Percentiles rank a stretch among this genome's conserved stretches.
Evolutionary conservation across 2,888 invertebrate genomes (phyloP).

Genomic region (Apotomis turbidana): DNA sequence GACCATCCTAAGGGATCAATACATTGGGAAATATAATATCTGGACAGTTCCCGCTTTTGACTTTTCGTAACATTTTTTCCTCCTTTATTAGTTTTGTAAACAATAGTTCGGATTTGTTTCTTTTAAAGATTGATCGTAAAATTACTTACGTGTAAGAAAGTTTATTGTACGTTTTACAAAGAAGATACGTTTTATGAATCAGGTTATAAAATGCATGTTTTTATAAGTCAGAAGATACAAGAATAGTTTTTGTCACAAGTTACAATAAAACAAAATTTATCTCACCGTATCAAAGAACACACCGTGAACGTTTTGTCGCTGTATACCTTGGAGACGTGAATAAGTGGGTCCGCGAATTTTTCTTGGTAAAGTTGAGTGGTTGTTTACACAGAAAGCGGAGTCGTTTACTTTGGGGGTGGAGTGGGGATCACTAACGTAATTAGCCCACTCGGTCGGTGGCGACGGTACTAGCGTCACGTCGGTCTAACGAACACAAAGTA

Average conservation of each 20-base stretch:
- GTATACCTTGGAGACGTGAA: conserved; percentile 73
- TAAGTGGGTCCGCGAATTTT: conserved; percentile 80
- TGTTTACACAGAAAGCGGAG: conserved; percentile 79
- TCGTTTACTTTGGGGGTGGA: conserved; percentile 72
- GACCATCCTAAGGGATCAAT: conserved; percentile 79
- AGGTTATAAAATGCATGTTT: neutral
- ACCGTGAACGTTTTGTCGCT: conserved; percentile 56
- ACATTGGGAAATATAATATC: conserved; percentile 80
- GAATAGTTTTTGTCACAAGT: conserved; percentile 4
- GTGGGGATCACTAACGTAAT: conserved; percentile 75
- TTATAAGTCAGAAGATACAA: neutral
- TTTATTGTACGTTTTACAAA: neutral
- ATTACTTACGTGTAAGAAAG: neutral
- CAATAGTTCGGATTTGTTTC: conserved; percentile 21
- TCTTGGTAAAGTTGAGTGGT: conserved; percentile 75
- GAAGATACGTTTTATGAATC: too few species aligned
- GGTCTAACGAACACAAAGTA: conserved; percentile 43
- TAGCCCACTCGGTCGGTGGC: conserved; percentile 66
- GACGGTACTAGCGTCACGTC: conserved; percentile 60
- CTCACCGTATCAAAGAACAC: conserved; percentile 33
- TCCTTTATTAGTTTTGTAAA: conserved; percentile 35
- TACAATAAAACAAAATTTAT: conserved; percentile 30
- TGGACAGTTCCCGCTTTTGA: conserved; percentile 66
- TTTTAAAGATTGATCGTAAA: neutral
- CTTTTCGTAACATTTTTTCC: conserved; percentile 39